Percentiles rank a stretch among this genome's conserved stretches.
These are phyloP conservation scores for Formica selysi DNA, from an alignment of 1,140 invertebrate species.

Conservation along the genomic window DNA sequence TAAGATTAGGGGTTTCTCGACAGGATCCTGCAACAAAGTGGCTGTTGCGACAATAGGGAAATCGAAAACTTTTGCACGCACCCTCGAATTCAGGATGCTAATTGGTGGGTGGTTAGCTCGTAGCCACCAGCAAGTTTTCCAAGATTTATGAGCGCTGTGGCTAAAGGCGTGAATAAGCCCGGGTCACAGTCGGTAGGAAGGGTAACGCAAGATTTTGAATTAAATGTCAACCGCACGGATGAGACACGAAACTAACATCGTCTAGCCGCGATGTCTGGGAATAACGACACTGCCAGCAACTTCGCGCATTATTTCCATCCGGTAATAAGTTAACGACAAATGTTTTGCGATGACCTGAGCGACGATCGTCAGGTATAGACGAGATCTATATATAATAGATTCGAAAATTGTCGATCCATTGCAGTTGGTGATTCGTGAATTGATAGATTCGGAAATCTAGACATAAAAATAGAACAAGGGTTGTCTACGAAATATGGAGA, in stretches of 20 bases:
- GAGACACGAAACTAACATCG: slow-evolving; percentile 67
- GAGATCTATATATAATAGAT: background rate
- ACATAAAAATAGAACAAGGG: too few relatives aligned
- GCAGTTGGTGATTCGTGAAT: background rate
- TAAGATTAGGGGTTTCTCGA: slow-evolving; percentile 11
- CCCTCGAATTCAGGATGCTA: slow-evolving; percentile 70
- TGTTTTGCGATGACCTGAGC: slow-evolving; percentile 24
- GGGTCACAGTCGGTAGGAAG: slow-evolving; percentile 46
- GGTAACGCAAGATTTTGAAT: slow-evolving; percentile 73
- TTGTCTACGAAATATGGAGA: too few relatives aligned
- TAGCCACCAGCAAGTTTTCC: slow-evolving; percentile 70
- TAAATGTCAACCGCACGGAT: slow-evolving; percentile 77
- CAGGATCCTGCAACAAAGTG: background rate
- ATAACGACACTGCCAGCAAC: slow-evolving; percentile 48
- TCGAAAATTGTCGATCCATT: background rate
- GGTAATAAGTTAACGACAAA: slow-evolving; percentile 61
- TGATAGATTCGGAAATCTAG: background rate
- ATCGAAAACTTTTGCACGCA: slow-evolving; percentile 65
- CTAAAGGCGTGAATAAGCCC: slow-evolving; percentile 59
- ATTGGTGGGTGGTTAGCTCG: slow-evolving; percentile 76
- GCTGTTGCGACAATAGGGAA: slow-evolving; percentile 40
- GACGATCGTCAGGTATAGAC: slow-evolving; percentile 12
- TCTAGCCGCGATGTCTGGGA: slow-evolving; percentile 53
- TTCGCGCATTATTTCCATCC: slow-evolving; percentile 63
- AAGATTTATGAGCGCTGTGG: slow-evolving; percentile 73